phyloP scores from a whole-genome alignment of 1,140 invertebrate species.

The Cyclargus thomasi region DNA sequence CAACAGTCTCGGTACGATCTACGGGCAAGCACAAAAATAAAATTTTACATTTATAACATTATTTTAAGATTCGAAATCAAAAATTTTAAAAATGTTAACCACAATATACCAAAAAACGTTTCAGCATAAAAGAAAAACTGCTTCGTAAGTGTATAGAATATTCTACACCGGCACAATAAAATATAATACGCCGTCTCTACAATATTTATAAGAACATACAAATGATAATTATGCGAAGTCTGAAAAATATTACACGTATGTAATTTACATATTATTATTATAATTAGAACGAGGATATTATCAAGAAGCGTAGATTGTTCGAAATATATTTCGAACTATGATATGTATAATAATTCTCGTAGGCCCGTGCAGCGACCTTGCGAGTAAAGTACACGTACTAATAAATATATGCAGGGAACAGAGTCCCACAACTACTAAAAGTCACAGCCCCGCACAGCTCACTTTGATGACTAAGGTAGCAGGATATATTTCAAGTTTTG shows the following conservation, averaged over 20 bases:
- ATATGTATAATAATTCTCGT: background rate
- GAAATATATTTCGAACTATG: background rate
- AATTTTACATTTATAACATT: background rate
- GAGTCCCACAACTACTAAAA: too few relatives aligned
- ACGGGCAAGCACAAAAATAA: too few relatives aligned
- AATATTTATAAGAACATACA: background rate
- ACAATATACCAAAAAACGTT: background rate
- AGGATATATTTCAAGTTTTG: background rate
- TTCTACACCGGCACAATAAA: background rate
- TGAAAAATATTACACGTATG: background rate
- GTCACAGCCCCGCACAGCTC: too few relatives aligned
- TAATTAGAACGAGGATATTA: background rate
- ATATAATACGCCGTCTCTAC: background rate
- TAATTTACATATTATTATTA: background rate
- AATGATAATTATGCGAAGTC: background rate
- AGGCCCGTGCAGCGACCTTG: background rate
- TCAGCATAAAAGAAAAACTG: slow-evolving; percentile 1
- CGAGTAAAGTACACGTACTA: background rate
- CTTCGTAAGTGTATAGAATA: background rate
- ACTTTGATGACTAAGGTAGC: too few relatives aligned
- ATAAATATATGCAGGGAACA: too few relatives aligned
- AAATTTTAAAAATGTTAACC: background rate
- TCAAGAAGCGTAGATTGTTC: background rate
- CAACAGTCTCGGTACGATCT: too few relatives aligned
- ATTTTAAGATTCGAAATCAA: background rate